Percentiles rank a stretch among this genome's conserved stretches.
Conservation (phyloP, 2,113 vertebrate genomes). For the Rana temporaria region DNA sequence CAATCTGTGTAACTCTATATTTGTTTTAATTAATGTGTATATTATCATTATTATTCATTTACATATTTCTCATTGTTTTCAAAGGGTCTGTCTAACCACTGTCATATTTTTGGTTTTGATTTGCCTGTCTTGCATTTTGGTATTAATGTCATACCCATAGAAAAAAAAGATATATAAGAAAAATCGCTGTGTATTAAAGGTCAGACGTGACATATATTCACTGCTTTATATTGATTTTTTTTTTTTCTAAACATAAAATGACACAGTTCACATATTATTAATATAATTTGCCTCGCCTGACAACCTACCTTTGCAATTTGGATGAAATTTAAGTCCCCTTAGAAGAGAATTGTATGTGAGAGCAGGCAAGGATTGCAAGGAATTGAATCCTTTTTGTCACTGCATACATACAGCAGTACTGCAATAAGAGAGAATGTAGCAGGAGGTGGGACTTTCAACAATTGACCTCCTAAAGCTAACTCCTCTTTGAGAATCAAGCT, state of each 20-base stretch:
- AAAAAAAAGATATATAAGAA: not conserved
- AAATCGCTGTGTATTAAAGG: not conserved
- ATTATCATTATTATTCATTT: too few relatives aligned
- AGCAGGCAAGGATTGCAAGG: conserved; percentile 76
- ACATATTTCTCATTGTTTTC: too few relatives aligned
- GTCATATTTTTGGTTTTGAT: too few relatives aligned
- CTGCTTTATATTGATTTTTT: not conserved
- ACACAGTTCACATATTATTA: not conserved
- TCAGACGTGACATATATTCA: not conserved
- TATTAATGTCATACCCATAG: not conserved
- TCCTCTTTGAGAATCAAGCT: conserved; percentile 91
- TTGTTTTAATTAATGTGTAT: too few relatives aligned
- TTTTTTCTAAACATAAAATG: not conserved
- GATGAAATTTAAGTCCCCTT: conserved; percentile 81
- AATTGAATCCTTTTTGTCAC: conserved; percentile 84
- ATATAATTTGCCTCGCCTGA: conserved; percentile 59
- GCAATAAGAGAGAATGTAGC: conserved; percentile 75
- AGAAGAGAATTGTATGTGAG: conserved; percentile 78
- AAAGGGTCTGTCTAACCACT: too few relatives aligned
- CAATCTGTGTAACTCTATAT: too few relatives aligned
- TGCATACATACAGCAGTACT: conserved; percentile 77
- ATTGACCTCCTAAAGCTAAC: conserved; percentile 88
- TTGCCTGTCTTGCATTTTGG: not conserved
- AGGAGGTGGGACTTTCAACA: conserved; percentile 84
- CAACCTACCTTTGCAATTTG: conserved; percentile 88